These are phyloP conservation scores for Drosophila sp. DNA, from an alignment of 1,140 invertebrate species.

Conservation along the genomic window DNA sequence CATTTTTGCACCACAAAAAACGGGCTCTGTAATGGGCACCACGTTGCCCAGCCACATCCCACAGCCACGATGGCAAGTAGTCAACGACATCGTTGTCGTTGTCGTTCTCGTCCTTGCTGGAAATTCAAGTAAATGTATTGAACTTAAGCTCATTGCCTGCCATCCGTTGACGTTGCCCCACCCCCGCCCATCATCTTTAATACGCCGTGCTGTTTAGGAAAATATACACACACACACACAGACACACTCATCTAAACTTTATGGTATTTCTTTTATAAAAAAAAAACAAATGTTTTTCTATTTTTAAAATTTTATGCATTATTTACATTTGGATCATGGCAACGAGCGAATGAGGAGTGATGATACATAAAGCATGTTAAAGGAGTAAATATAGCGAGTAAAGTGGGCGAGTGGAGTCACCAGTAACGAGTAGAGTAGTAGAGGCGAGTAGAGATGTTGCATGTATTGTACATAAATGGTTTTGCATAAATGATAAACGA, in stretches of 20 bases:
- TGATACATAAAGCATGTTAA: neutral
- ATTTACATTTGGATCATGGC: constrained; percentile 35
- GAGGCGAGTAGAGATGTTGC: neutral
- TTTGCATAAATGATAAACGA: constrained; percentile 39
- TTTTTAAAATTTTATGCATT: constrained; percentile 49
- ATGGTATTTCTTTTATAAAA: constrained; percentile 78
- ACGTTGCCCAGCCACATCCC: constrained; percentile 36
- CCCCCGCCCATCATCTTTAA: constrained; percentile 48
- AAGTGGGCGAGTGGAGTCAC: neutral
- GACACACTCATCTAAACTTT: constrained; percentile 47
- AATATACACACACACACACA: constrained; percentile 19
- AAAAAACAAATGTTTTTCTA: constrained; percentile 37
- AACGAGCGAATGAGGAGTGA: neutral
- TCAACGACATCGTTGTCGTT: constrained; percentile 68
- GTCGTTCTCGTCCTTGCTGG: constrained; percentile 54
- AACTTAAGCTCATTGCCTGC: constrained; percentile 80
- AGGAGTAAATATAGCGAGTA: constrained; percentile 4
- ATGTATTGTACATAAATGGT: neutral
- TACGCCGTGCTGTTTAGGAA: constrained; percentile 54
- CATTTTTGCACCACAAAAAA: constrained; percentile 56
- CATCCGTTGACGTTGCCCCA: constrained; percentile 41
- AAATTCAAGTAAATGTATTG: constrained; percentile 81
- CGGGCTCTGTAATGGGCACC: constrained; percentile 55
- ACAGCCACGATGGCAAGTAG: constrained; percentile 55
- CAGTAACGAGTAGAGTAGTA: neutral